Evolutionary conservation across 2,888 invertebrate species (phyloP), one percentile per base, ranked within the genome.

Genomic region (Chrysopilus asiliformis): DNA sequence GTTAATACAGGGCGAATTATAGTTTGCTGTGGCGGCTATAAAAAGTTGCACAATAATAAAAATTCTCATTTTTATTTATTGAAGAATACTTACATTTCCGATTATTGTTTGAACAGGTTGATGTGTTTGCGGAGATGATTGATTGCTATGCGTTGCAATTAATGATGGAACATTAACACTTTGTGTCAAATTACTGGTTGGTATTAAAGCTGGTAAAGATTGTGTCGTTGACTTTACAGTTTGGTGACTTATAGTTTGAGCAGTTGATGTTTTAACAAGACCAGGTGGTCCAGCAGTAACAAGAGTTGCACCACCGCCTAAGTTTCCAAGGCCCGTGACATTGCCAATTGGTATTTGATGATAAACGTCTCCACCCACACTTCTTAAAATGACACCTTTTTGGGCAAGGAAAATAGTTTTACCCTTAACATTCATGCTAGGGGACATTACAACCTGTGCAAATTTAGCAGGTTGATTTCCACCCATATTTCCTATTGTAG

Each of bases 311-410:
- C 49, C 49, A 32, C 54, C 53, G 27, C 53, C 47, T 7, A 59
- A 47, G 19, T 53, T 51, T 31, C 57, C 52, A 40, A 63, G 38
- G 4, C 54, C 52, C 16, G 57, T 50, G 18, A 61, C 56, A 45
- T 60, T 62, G 27, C 59, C 57, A n/a, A 64, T 56, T 8, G 62
- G 62, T 41, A 64, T 63, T 43, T 60, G 61, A 36, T 62, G 63
- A 43, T 60, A 63, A 50, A 63, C 57, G 36, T 59, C 61, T 3
- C 60, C 57, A 2, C 63, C 61, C 36, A 64, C 61, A 38, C 57
- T 62, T 2, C 62, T 55, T 37, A 63, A 43, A 19, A 64, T 60
- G 3, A 64, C 58, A 17, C 62, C 61, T 43, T 63, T 63, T 30
- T 58, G 60, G 4, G 62, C 57, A 17, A 64, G 49, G 43, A 61